Evolutionary conservation across 1,140 invertebrate genomes (phyloP).

Genomic region (Bemisia tabaci): DNA sequence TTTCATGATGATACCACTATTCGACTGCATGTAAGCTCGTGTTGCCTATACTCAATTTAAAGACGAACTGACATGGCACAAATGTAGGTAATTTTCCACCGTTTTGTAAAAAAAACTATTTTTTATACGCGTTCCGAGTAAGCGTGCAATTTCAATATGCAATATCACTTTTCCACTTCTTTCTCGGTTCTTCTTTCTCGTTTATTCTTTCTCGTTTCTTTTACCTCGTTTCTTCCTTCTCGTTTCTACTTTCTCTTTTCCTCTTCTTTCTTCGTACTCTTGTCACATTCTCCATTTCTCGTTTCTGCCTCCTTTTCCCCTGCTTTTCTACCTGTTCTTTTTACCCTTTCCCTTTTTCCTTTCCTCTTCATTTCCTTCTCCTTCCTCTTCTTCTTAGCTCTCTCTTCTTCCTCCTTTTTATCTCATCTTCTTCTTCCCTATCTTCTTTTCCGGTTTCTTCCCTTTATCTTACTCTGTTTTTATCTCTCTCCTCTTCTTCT

Average conservation of each 20-base stretch:
- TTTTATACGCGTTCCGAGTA: no score
- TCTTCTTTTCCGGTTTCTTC: conserved; percentile 7
- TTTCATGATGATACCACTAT: no score
- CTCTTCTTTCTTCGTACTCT: not conserved
- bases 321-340: not conserved
- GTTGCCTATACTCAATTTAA: no score
- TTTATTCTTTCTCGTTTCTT: no score
- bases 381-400: not conserved
- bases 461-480: not conserved
- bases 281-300: not conserved
- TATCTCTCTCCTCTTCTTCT: not conserved
- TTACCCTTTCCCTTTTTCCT: not conserved
- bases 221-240: no score
- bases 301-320: not conserved
- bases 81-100: no score
- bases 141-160: no score
- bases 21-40: no score
- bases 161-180: no score
- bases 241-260: not conserved
- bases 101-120: no score
- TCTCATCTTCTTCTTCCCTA: conserved; percentile 12
- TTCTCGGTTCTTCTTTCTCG: no score
- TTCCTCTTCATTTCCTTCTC: not conserved
- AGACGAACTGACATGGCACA: no score
- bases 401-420: not conserved